Percentiles rank a stretch among this genome's conserved stretches.
Evolutionary conservation across 2,113 vertebrate species (phyloP).

Genomic region (Turdus rufiventris): DNA sequence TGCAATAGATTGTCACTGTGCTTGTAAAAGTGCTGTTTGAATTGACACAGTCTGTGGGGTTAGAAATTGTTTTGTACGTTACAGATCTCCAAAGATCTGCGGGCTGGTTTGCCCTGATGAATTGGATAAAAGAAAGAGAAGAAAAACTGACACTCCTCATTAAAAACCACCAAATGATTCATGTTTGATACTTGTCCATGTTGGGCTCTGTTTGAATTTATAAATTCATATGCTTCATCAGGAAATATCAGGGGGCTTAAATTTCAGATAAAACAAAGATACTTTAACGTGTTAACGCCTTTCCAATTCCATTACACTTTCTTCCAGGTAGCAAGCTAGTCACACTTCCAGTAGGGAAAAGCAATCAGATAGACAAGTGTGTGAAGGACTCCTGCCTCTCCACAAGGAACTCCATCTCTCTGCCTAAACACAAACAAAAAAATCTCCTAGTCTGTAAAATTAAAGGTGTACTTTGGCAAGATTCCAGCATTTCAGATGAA

Average conservation of each 20-base stretch:
- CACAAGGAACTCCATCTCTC: neutral
- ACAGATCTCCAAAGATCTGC: neutral
- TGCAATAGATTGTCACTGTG: constrained; percentile 1
- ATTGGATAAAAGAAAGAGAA: neutral
- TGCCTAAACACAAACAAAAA: neutral
- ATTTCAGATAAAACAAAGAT: neutral
- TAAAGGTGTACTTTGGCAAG: neutral
- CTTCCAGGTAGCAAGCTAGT: neutral
- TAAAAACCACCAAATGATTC: neutral
- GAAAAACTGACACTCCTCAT: neutral
- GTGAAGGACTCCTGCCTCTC: neutral
- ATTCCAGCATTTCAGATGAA: neutral
- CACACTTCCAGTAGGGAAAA: neutral
- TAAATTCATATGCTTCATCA: neutral
- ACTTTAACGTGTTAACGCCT: neutral
- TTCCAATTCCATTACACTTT: neutral
- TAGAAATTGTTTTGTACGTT: neutral
- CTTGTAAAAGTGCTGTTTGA: constrained; percentile 28
- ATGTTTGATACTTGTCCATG: neutral
- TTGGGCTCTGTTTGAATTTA: neutral
- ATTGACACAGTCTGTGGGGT: neutral
- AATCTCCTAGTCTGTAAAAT: neutral
- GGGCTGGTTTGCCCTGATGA: neutral
- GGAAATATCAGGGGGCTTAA: neutral
- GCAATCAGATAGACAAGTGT: neutral